Conservation (phyloP, 1,140 invertebrate genomes). For the Brachionus manjavacas region DNA sequence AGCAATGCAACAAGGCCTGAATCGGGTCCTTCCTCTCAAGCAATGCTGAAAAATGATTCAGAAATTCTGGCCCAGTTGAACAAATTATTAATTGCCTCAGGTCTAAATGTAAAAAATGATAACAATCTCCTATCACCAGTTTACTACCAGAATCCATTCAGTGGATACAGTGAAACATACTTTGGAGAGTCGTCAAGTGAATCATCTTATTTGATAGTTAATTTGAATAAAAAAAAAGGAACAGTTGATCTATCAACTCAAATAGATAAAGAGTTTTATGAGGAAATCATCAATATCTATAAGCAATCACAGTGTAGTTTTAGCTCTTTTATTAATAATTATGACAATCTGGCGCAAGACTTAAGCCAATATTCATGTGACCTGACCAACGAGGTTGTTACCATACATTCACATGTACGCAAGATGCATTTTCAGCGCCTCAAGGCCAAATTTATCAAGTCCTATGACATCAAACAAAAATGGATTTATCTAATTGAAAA, state of each 20-base stretch:
- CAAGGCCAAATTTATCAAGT: slow-evolving; percentile 12
- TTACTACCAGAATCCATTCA: neutral
- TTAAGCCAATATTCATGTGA: neutral
- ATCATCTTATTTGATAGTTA: neutral
- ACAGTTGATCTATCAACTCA: slow-evolving; percentile 14
- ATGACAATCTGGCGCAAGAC: neutral
- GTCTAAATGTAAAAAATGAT: neutral
- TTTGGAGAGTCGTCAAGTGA: neutral
- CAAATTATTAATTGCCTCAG: neutral
- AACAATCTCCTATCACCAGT: neutral
- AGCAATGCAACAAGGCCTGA: neutral
- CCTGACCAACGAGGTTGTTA: slow-evolving; percentile 22
- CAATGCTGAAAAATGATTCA: slow-evolving; percentile 4
- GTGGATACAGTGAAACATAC: neutral
- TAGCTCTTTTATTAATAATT: slow-evolving; percentile 11
- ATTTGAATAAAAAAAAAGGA: neutral
- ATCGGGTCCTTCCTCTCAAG: neutral
- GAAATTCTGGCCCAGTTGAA: neutral
- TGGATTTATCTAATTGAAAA: slow-evolving; percentile 29
- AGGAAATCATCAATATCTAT: slow-evolving; percentile 24
- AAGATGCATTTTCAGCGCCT: slow-evolving; percentile 3
- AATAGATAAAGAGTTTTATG: slow-evolving; percentile 38
- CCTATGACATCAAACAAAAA: slow-evolving; percentile 39
- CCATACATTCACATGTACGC: neutral
- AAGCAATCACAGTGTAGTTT: neutral